Conservation (phyloP, 2,888 invertebrate species). For the Bursaphelenchus okinawaensis region DNA sequence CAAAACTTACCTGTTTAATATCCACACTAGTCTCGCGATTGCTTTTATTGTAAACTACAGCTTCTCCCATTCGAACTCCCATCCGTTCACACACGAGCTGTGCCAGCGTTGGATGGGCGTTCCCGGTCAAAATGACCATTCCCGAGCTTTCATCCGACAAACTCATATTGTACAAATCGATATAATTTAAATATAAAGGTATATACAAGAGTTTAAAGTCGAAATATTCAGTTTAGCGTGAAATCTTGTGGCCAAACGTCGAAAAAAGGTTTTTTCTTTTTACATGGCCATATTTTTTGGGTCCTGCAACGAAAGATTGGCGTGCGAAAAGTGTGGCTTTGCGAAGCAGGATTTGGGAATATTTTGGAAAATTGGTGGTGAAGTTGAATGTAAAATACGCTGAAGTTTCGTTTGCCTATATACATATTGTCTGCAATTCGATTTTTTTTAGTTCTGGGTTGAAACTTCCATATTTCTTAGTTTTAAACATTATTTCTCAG, state of each 20-base stretch:
- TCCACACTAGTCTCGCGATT: constrained; percentile 27
- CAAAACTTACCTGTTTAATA: constrained; percentile 21
- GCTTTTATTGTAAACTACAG: constrained; percentile 29
- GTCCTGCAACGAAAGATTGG: neutral
- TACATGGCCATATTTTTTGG: neutral
- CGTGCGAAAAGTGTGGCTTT: neutral
- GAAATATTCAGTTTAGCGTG: neutral
- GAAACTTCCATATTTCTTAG: too few species aligned
- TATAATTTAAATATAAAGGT: too few species aligned
- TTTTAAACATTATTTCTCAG: too few species aligned
- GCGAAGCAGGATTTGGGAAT: too few species aligned
- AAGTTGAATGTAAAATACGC: too few species aligned
- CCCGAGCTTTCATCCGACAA: constrained; percentile 23
- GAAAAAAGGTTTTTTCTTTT: neutral
- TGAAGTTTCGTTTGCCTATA: too few species aligned
- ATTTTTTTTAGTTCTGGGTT: too few species aligned
- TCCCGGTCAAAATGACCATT: constrained; percentile 26
- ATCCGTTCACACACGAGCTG: constrained; percentile 25
- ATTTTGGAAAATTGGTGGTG: too few species aligned
- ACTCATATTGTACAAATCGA: neutral
- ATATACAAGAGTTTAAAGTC: neutral
- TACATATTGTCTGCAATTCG: too few species aligned
- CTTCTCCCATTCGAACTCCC: constrained; percentile 24
- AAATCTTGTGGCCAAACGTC: neutral
- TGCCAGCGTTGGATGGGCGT: constrained; percentile 23